Base-by-base conservation (phyloP, 2,888 invertebrate genomes). In the Caradrina kadenii region DNA sequence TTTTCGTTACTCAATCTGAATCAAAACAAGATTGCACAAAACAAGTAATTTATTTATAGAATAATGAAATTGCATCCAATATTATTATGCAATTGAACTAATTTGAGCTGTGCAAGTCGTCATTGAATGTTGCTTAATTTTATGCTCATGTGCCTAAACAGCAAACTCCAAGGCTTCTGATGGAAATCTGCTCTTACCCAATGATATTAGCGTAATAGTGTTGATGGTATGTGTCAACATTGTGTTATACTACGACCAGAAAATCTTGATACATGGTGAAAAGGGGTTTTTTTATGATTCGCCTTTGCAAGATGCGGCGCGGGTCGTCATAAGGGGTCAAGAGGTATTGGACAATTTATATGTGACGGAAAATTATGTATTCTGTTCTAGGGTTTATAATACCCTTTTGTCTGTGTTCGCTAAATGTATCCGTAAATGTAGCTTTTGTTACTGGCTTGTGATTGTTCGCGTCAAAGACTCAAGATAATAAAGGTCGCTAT, bases 201-300 rank as follows among this genome's bases (percentile, higher is more conserved):
- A 83, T 13, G 10, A 17, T 26, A 60, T 82, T 80, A 76, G 69
- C 69, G 72, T 58, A 80, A 80, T 80, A 42, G 63, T 61, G 78
- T 66, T 67, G 69, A 70, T 82, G 48, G 39, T 39, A 49, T 78
- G 69, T 83, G 80, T 77, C 75, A 80, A 76, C 61, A 69, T 45
- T 35, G 65, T 69, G 62, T n/a, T 17, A 22, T 10, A 54, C 8
- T 11, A 35, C 22, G 52, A n/a, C 69, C 48, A 61, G n/a, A 58
- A 62, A 53, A 53, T 31, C 4, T 72, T 42, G 77, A 49, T 19
- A 45, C n/a, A 11, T 35, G 22, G 17, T 13, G 11, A 39, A 39
- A 39, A 39, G 8, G 7, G 6, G 3, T 22, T 22, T 22, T 53
- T 53, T 31, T 58, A 26, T 26, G n/a, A 26, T 26, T 26, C 8